Evolutionary conservation across 2,888 invertebrate species (phyloP).

Genomic region (Quadroppia sp.): DNA sequence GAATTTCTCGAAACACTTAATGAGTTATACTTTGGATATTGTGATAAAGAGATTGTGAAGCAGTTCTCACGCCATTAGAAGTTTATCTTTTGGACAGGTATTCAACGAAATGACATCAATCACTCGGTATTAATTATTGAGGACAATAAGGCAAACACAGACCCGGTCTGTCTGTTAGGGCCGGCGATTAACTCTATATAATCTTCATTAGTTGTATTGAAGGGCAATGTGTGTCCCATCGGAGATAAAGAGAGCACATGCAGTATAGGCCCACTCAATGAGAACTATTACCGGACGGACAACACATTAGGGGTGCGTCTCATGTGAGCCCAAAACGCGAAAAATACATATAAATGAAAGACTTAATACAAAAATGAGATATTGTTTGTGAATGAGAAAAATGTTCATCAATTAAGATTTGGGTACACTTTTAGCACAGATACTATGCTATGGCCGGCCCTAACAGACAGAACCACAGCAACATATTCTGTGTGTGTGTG

Average conservation of each 20-base stretch:
- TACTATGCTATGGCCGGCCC: too few relatives aligned
- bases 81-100: background rate
- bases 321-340: too few relatives aligned
- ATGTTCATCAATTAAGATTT: conserved; percentile 21
- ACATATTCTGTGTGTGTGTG: too few relatives aligned
- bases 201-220: conserved; percentile 2
- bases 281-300: too few relatives aligned
- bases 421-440: background rate
- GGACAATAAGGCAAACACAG: conserved; percentile 13
- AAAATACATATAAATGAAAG: background rate
- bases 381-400: background rate
- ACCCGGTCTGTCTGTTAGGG: too few relatives aligned
- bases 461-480: too few relatives aligned
- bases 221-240: background rate
- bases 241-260: background rate
- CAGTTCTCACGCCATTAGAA: conserved; percentile 8
- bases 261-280: background rate
- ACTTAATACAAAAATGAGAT: conserved; percentile 1
- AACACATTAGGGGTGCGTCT: background rate
- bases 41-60: conserved; percentile 6
- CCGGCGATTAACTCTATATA: conserved; percentile 4
- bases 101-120: conserved; percentile 8
- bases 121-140: conserved; percentile 20
- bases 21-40: background rate
- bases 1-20: conserved; percentile 8